These are phyloP conservation scores for Agrilus cyanescens DNA, from an alignment of 2,888 invertebrate species.

Conservation along the genomic window DNA sequence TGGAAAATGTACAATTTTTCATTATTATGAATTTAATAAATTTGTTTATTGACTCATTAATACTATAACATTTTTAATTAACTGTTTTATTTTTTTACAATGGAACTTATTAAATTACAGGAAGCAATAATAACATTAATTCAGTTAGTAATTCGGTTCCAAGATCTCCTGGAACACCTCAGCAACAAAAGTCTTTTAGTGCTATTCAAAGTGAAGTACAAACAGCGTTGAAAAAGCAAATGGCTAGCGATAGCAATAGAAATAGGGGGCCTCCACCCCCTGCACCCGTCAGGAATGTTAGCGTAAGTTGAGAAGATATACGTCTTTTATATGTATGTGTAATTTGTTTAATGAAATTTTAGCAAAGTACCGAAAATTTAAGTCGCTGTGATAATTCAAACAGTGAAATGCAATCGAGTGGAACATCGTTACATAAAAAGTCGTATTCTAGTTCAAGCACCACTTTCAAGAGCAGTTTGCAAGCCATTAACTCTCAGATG, in stretches of 20 bases:
- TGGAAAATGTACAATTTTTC: too few relatives aligned
- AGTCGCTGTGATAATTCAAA: conserved; percentile 8
- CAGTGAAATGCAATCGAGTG: conserved; percentile 6
- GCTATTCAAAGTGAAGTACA: conserved; percentile 28
- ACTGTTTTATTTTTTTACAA: conserved; percentile 6
- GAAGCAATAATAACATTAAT: conserved; percentile 10
- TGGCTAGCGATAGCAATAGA: conserved; percentile 33
- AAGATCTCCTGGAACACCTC: conserved; percentile 11
- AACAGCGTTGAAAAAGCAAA: conserved; percentile 28
- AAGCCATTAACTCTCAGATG: too few relatives aligned
- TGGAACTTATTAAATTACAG: conserved; percentile 14
- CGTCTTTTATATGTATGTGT: not conserved
- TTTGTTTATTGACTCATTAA: not conserved
- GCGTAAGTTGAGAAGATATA: conserved; percentile 13
- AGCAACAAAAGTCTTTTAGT: conserved; percentile 22
- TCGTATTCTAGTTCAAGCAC: conserved; percentile 4
- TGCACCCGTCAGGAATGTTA: conserved; percentile 46
- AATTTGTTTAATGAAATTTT: conserved; percentile 1
- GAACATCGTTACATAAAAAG: conserved; percentile 7
- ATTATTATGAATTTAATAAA: too few relatives aligned
- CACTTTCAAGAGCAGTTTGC: too few relatives aligned
- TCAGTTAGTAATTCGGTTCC: conserved; percentile 7
- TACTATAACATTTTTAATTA: conserved; percentile 9
- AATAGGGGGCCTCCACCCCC: conserved; percentile 72
- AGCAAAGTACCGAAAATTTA: conserved; percentile 11